Evolutionary conservation across 2,797 vertebrate genomes (phyloP), one percentile per base, ranked within the genome.

Genomic region (Caiman crocodilus): DNA sequence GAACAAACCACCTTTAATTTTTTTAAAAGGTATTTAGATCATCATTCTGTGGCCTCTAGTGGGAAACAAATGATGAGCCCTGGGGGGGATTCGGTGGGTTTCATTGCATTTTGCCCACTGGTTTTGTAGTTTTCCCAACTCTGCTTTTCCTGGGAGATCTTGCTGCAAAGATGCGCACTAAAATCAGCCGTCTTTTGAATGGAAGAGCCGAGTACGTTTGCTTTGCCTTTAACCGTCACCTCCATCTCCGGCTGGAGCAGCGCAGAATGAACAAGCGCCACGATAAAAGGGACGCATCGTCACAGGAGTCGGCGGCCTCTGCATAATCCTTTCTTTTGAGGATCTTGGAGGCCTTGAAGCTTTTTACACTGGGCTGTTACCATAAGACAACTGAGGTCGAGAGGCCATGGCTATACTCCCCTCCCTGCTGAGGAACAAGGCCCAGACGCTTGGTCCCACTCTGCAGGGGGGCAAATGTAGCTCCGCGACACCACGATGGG

Each of bases 51-150:
- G 87, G 32, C 32, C 32, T 50, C 85, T 93, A 73, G 71, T 30
- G 50, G 42, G 7, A 82, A 25, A 12, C 32, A 57, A 50, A 14
- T n/a, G 75, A 78, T 76, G 32, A 50, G 13, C 2, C 59, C 14
- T 35, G n/a, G 1, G 0, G 64, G 82, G 74, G 23, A 32, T 87
- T 92, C 26, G 12, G 21, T 28, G 74, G 21, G 25, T 93, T 94
- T 89, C 55, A 50, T 21, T 78, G 59, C 71, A 71, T 83, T n/a
- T 14, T 85, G 57, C 76, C 63, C 3, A 0, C 65, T 26, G 25
- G 75, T 94, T 93, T 93, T 80, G 87, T 88, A 92, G 75, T 71
- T 87, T 87, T 92, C 80, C 82, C 77, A 92, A 57, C 16, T 50
- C 8, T 92, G 23, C 12, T 92, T 1, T 67, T 95, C 86, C 78